Conservation (phyloP, 1,140 invertebrate genomes). For the Tetragonula clypearis region DNA sequence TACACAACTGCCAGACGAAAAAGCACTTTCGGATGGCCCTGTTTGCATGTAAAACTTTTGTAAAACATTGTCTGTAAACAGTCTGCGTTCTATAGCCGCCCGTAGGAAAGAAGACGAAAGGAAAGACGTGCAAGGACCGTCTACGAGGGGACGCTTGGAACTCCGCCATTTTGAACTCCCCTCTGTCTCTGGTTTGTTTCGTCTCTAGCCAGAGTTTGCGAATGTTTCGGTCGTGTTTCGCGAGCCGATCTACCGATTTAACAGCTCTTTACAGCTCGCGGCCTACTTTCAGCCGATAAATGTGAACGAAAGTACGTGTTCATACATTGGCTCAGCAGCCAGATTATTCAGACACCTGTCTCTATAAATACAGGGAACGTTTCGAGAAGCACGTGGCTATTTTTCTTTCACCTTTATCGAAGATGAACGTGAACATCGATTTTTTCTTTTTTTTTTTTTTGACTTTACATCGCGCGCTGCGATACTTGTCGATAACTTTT, state of each 20-base stretch:
- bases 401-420: not conserved
- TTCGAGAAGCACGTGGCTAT: not conserved
- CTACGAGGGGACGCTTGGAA: not conserved
- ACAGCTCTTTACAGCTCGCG: too few species aligned
- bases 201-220: not conserved
- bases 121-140: not conserved
- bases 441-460: not conserved
- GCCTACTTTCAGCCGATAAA: not conserved
- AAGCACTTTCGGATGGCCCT: constrained; percentile 18
- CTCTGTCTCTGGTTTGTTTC: constrained; percentile 28
- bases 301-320: not conserved
- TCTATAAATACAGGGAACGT: not conserved
- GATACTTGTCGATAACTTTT: not conserved
- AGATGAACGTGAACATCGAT: not conserved
- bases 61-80: constrained; percentile 63
- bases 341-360: not conserved
- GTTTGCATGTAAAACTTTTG: constrained; percentile 59
- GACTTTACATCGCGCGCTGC: not conserved
- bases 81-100: constrained; percentile 24
- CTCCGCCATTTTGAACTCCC: not conserved
- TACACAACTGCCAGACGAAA: not conserved
- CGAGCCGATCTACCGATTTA: not conserved
- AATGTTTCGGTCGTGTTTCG: not conserved
- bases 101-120: constrained; percentile 5
- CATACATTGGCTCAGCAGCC: not conserved